phyloP scores from a whole-genome alignment of 2,797 vertebrate genomes.

The Numenius phaeopus region DNA sequence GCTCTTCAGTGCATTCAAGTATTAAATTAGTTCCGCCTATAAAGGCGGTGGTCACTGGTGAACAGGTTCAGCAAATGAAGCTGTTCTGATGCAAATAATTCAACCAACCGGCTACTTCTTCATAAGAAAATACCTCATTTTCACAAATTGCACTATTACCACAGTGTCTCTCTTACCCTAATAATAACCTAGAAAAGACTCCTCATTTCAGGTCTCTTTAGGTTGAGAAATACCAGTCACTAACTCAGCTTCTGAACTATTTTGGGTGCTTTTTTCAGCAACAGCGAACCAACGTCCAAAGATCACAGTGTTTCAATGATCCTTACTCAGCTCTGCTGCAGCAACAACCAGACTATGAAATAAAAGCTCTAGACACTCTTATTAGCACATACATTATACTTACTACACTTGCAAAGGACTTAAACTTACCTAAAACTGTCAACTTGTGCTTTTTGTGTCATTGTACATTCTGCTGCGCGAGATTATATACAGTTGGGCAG shows the following conservation, averaged over 20 bases:
- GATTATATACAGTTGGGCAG: background rate
- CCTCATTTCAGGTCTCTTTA: background rate
- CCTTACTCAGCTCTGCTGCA: background rate
- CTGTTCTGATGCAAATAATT: background rate
- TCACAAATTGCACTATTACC: background rate
- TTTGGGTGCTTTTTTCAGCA: background rate
- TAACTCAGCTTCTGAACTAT: background rate
- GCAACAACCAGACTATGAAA: background rate
- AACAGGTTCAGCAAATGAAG: background rate
- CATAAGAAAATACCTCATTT: background rate
- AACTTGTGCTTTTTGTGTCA: background rate
- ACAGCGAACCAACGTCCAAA: background rate
- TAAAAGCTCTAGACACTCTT: background rate
- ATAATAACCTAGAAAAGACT: background rate
- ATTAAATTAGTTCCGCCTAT: background rate
- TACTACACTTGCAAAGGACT: background rate
- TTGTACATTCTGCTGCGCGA: slow-evolving; percentile 31
- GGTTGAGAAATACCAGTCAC: background rate
- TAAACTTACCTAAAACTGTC: slow-evolving; percentile 24
- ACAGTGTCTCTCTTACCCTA: background rate
- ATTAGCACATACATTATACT: background rate
- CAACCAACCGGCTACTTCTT: background rate
- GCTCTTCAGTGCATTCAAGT: background rate
- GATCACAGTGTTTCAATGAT: background rate
- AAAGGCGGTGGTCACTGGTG: background rate